A percentile compares a stretch with the other conserved stretches of the same genome.
These are phyloP conservation scores for Eucriotettix oculatus DNA, from an alignment of 2,888 invertebrate species.

Conservation along the genomic window DNA sequence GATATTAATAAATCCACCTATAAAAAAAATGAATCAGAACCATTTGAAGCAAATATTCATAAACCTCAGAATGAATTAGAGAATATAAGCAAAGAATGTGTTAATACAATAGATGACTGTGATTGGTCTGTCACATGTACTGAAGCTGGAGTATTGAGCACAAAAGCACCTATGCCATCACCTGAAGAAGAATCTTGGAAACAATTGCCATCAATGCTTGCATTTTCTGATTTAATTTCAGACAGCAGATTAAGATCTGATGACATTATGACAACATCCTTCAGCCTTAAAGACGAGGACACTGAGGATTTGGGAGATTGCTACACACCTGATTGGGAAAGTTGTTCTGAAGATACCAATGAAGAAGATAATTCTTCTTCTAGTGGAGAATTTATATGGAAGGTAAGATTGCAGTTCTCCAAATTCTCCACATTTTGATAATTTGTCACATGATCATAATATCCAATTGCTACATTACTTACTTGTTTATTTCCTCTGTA, in stretches of 20 bases:
- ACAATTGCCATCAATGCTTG: conserved; percentile 23
- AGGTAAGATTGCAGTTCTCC: conserved; percentile 30
- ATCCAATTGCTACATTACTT: too few relatives aligned
- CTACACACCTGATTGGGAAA: conserved; percentile 51
- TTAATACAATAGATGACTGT: conserved; percentile 1
- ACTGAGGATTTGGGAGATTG: conserved; percentile 17
- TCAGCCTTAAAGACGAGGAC: conserved; percentile 28
- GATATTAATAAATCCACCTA: neutral
- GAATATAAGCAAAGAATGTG: neutral
- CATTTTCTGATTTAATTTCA: conserved; percentile 13
- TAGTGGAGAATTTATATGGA: conserved; percentile 66
- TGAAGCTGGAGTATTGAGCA: conserved; percentile 4
- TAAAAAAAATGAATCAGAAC: neutral
- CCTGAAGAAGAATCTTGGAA: conserved; percentile 28
- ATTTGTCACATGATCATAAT: too few relatives aligned
- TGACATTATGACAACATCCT: conserved; percentile 26
- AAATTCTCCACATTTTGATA: too few relatives aligned
- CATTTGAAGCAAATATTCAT: neutral
- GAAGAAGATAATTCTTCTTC: conserved; percentile 36
- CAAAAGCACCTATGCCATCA: conserved; percentile 24
- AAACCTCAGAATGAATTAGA: too few relatives aligned
- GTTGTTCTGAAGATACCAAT: conserved; percentile 42
- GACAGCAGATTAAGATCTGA: neutral
- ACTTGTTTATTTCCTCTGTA: too few relatives aligned
- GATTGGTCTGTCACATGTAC: conserved; percentile 5